phyloP scores from a whole-genome alignment of 2,888 invertebrate species.

The Drosophila putrida region DNA sequence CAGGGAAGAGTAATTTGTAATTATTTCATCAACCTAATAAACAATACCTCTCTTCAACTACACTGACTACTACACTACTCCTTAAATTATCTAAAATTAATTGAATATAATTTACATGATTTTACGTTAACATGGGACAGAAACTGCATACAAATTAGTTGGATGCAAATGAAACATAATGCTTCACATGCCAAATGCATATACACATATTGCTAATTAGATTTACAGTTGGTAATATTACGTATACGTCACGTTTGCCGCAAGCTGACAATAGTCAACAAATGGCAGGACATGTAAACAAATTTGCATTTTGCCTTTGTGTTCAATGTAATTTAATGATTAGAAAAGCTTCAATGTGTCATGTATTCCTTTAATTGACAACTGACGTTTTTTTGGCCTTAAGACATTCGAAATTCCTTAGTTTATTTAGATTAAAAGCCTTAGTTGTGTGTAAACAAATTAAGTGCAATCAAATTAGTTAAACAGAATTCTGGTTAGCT shows the following conservation, averaged over 20 bases:
- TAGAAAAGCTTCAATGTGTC: not conserved
- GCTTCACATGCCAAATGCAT: not conserved
- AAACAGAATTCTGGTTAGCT: not conserved
- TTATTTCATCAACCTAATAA: not conserved
- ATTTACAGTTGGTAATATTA: constrained; percentile 12
- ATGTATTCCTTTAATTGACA: not conserved
- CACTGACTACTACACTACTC: too few species aligned
- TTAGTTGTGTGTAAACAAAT: not conserved
- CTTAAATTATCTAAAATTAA: not conserved
- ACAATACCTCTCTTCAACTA: not conserved
- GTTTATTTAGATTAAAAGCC: not conserved
- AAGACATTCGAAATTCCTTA: not conserved
- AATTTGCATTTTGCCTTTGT: constrained; percentile 13
- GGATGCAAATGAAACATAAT: not conserved
- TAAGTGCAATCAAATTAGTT: not conserved
- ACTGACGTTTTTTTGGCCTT: not conserved
- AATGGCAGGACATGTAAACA: constrained; percentile 2
- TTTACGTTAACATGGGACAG: not conserved
- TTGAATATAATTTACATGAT: not conserved
- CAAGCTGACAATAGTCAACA: constrained; percentile 1
- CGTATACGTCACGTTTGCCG: constrained; percentile 21
- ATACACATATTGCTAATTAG: constrained; percentile 19
- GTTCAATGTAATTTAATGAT: not conserved
- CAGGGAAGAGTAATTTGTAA: not conserved
- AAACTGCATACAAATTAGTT: not conserved